Evolutionary conservation across 2,113 vertebrate genomes (phyloP), one percentile per base, ranked within the genome.

Genomic region (Dryoscopus gambensis): DNA sequence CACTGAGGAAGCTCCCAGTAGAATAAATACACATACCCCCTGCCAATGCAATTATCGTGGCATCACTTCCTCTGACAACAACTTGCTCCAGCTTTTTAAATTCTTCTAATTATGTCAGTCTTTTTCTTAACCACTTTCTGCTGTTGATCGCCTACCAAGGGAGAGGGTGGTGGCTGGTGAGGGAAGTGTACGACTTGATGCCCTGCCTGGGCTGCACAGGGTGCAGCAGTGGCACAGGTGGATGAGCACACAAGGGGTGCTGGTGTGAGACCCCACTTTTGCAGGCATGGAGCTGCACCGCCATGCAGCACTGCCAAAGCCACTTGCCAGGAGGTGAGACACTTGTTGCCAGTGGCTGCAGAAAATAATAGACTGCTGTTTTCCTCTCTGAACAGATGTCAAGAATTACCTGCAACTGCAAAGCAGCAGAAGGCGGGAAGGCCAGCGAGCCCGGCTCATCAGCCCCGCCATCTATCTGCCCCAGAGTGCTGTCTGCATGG

Each of bases 381-480:
- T 95, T 96, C 76, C 62, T 76, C 49, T 74, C 73, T 59, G 56
- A 91, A 53, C 96, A 99, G 99, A 98, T 56, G 97, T 98, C 53
- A 98, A 98, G 78, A 98, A 98, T 86, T 99, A 99, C 97, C 97
- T 99, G 94, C 95, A 96, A 78, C 96, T 99, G 63, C 99, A 99
- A 53, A 99, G 98, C 14, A 98, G 98, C 0, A 94, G 97, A 68
- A 98, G 98, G 95, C 97, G 97, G 62, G 98, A 99, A 95, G 98
- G 98, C 17, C 99, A 98, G 95, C 98, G 98, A 17, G 99, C 98
- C 7, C 97, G 99, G 11, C 98, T 99, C 88, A 95, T 99, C 97
- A 99, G 99, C 96, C 99, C 99, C 0, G 94, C 97, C 10, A 98
- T 99, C 83, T 98, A 97, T 70, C 98, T 99, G 33, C 99, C 99